Percentiles rank a stretch among this genome's conserved stretches.
Conservation (phyloP, 1,140 invertebrate genomes). For the Stratiolaelaps scimitus region DNA sequence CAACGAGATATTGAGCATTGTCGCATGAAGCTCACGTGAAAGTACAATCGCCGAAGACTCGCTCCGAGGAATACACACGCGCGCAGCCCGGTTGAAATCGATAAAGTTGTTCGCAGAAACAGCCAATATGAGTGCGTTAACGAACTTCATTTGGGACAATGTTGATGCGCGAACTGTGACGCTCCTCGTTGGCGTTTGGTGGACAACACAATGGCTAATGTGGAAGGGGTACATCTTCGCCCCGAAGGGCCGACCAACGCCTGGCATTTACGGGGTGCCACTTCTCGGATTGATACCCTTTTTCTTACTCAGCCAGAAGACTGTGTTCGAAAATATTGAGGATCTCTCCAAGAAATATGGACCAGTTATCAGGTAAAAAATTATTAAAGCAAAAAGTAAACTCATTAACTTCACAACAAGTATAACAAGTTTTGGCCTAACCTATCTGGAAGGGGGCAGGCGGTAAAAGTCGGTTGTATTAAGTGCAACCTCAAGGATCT, state of each 20-base stretch:
- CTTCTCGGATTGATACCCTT: not conserved
- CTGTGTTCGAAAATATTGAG: not conserved
- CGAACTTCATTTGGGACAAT: not conserved
- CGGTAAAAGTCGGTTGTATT: too few species aligned
- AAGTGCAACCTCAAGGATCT: too few species aligned
- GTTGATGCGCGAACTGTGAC: not conserved
- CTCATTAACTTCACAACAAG: too few species aligned
- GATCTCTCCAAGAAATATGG: not conserved
- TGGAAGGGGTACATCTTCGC: constrained; percentile 3
- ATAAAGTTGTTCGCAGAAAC: too few species aligned
- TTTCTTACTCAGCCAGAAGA: not conserved
- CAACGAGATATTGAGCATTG: too few species aligned
- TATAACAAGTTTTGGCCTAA: too few species aligned
- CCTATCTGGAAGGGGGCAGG: too few species aligned
- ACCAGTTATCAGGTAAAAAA: not conserved
- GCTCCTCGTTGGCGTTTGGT: not conserved
- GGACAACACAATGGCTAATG: not conserved
- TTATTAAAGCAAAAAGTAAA: too few species aligned
- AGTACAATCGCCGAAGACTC: too few species aligned
- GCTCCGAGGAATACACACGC: too few species aligned
- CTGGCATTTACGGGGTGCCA: not conserved
- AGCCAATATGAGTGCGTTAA: not conserved
- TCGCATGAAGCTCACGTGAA: too few species aligned
- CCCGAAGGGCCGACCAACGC: not conserved
- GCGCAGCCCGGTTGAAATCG: too few species aligned